Conservation (phyloP, 2,888 invertebrate genomes). For the Theodoxus fluviatilis region DNA sequence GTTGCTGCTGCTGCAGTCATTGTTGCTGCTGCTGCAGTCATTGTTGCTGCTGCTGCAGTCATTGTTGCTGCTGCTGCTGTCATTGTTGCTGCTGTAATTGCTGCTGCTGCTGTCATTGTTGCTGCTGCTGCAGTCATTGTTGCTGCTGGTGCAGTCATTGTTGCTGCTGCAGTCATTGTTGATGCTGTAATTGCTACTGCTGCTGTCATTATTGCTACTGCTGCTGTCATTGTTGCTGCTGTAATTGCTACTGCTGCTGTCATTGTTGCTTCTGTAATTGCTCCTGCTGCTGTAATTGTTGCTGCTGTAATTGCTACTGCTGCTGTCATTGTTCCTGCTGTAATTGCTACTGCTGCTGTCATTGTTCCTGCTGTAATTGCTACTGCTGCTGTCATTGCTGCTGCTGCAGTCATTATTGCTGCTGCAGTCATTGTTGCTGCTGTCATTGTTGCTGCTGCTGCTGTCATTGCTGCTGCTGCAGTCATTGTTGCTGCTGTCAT, state of each 20-base stretch:
- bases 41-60: background rate
- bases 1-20: slow-evolving; percentile 1
- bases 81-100: slow-evolving; percentile 8
- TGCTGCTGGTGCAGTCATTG: slow-evolving; percentile 12
- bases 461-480: too few species aligned
- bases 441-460: too few species aligned
- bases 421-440: too few species aligned
- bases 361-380: too few species aligned
- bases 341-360: too few species aligned
- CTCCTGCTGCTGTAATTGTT: too few species aligned
- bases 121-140: slow-evolving; percentile 17
- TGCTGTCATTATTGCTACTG: slow-evolving; percentile 8
- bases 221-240: background rate
- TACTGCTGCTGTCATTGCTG: too few species aligned
- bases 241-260: slow-evolving; percentile 3
- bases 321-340: too few species aligned
- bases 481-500: too few species aligned
- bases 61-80: slow-evolving; percentile 10
- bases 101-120: background rate
- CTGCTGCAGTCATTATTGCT: too few species aligned
- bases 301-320: too few species aligned
- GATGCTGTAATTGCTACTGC: slow-evolving; percentile 8
- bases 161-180: background rate
- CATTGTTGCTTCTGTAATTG: too few species aligned
- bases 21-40: background rate